Evolutionary conservation across 2,797 vertebrate species (phyloP), one percentile per base, ranked within the genome.

Genomic region (Botia almorhae): DNA sequence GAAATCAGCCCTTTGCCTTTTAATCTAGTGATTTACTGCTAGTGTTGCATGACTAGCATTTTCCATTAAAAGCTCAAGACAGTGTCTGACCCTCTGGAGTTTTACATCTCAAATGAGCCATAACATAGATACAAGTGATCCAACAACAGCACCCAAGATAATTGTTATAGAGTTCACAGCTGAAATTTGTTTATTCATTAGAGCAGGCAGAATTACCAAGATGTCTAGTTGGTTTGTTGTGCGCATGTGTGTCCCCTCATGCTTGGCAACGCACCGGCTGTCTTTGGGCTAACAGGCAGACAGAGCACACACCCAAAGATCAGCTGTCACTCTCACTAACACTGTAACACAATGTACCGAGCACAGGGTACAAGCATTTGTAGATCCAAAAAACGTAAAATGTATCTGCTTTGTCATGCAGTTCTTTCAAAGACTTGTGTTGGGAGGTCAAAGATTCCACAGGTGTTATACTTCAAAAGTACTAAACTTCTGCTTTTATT

Each of bases 271-370:
- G 0, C 81, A 90, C 89, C 90, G 91, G 88, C 88, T 91, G 90
- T 83, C 78, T 86, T 89, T 90, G 48, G 73, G 84, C 84, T 82
- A 82, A 88, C 87, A 83, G 86, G 88, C 86, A 80, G 56, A 83
- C 83, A 85, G 60, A 33, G 83, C 85, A 85, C 89, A 89, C 89
- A 81, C 87, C 88, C 91, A 63, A 81, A 87, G 85, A 85, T 93
- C 92, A 93, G 92, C 93, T 94, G 92, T 92, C 56, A 86, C 89
- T 85, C 90, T 90, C 88, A 84, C 89, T 89, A 89, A 91, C 88
- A 84, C 71, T 81, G 48, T 70, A n/a, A 33, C 64, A 51, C 17
- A 76, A 60, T 69, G 73, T 77, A 70, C 73, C 33, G 43, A 55
- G 73, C 17, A 67, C 29, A 76, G 71, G 46, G 46, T 29, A 67